Evolutionary conservation across 2,113 vertebrate genomes (phyloP).

Genomic region (Mastomys natalensis): DNA sequence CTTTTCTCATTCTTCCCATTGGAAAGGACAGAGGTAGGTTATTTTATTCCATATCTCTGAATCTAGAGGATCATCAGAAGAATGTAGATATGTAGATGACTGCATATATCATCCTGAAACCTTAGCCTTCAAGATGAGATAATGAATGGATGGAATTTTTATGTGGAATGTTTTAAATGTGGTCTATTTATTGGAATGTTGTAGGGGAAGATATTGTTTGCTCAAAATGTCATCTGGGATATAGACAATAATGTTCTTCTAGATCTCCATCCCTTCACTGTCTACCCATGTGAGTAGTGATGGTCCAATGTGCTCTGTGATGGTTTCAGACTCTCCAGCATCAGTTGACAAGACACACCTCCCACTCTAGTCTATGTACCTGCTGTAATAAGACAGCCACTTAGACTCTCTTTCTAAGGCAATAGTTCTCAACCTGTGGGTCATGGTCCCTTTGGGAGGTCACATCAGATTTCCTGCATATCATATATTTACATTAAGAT

Average conservation of each 20-base stretch:
- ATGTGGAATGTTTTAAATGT: not conserved
- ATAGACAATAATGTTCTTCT: not conserved
- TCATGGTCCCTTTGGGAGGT: not conserved
- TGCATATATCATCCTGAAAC: not conserved
- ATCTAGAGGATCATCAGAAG: not conserved
- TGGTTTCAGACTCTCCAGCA: not conserved
- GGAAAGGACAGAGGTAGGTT: not conserved
- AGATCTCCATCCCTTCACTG: not conserved
- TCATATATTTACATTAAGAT: not conserved
- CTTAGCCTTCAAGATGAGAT: not conserved
- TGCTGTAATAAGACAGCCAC: not conserved
- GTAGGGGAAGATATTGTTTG: not conserved
- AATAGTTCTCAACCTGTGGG: not conserved
- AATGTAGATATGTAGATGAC: not conserved
- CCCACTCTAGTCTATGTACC: not conserved
- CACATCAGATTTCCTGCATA: not conserved
- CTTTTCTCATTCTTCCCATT: not conserved
- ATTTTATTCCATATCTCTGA: not conserved
- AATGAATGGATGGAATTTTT: not conserved
- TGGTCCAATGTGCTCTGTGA: not conserved
- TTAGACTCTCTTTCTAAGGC: not conserved
- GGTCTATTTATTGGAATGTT: not conserved
- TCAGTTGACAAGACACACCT: not conserved
- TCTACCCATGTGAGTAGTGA: not conserved
- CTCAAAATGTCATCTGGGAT: not conserved